Evolutionary conservation across 2,797 vertebrate species (phyloP), one percentile per base, ranked within the genome.

Genomic region (Enteromius paludinosus): DNA sequence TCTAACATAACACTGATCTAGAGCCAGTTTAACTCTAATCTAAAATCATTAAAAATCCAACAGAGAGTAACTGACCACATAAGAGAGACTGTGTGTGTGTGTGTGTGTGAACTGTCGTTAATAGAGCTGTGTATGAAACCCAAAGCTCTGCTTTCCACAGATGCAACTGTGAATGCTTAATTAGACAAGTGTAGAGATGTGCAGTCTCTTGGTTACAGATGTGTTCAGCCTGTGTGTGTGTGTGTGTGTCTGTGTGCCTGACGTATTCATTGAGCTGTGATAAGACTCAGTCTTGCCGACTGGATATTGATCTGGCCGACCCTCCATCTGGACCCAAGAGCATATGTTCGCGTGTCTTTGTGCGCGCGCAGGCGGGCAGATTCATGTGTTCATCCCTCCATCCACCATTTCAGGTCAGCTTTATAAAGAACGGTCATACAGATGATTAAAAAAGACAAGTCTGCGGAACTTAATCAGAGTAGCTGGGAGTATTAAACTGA

Each of bases 241-340:
- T 78, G 72, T 77, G 65, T 52, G 69, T 78, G 71, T 76, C 49
- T 70, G 65, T 72, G 82, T 47, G 80, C 25, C 30, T 81, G 84
- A 88, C 79, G 85, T 25, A 87, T 79, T 90, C 88, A 89, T 87
- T 90, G 86, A 91, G 89, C 87, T 87, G 87, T 89, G 88, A 91
- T 87, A 90, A 91, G 87, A 92, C 90, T 84, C 86, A 90, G 85
- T 89, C 85, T 89, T 87, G 86, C 88, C 84, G 91, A 91, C 90
- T 91, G 89, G 90, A 89, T 91, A 93, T 93, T 91, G 92, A 93
- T 94, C 91, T 87, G 86, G 82, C 83, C 84, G 79, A 87, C 87
- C 92, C 87, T 87, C 89, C 91, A 92, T 93, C 86, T 92, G 91
- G 90, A 90, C 90, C 90, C 69, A 62, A 88, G 86, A 91, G 88